Evolutionary conservation across 1,140 invertebrate species (phyloP).

Genomic region (Zeugodacus cucurbitae): DNA sequence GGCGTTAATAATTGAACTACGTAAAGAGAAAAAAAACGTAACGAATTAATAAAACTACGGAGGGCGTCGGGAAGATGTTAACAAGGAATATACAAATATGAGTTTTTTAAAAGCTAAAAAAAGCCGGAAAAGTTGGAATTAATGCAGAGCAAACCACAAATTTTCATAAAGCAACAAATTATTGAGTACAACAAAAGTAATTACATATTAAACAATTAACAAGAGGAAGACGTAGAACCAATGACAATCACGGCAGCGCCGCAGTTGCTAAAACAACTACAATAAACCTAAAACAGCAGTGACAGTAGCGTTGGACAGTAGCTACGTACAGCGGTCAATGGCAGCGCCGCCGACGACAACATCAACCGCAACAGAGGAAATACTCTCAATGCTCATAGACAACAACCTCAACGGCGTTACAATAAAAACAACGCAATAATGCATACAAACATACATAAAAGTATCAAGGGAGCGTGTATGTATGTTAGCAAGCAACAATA

Average conservation of each 20-base stretch:
- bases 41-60: not conserved
- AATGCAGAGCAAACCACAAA: not conserved
- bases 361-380: not conserved
- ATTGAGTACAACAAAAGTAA: slow-evolving; percentile 47
- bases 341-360: not conserved
- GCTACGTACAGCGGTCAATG: not conserved
- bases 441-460: slow-evolving; percentile 33
- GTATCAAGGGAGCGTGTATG: not conserved
- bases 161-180: not conserved
- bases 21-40: slow-evolving; percentile 45
- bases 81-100: not conserved
- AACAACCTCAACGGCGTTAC: not conserved
- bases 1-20: not conserved
- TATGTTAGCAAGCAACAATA: not conserved
- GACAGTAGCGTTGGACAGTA: not conserved
- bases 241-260: not conserved
- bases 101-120: too few relatives aligned
- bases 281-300: not conserved
- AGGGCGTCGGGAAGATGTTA: not conserved
- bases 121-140: not conserved
- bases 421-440: slow-evolving; percentile 30
- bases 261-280: not conserved
- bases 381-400: not conserved
- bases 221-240: not conserved
- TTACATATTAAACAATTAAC: slow-evolving; percentile 40